Evolutionary conservation across 2,888 invertebrate species (phyloP), one percentile per base, ranked within the genome.

Genomic region (Linhomoeus sp.): DNA sequence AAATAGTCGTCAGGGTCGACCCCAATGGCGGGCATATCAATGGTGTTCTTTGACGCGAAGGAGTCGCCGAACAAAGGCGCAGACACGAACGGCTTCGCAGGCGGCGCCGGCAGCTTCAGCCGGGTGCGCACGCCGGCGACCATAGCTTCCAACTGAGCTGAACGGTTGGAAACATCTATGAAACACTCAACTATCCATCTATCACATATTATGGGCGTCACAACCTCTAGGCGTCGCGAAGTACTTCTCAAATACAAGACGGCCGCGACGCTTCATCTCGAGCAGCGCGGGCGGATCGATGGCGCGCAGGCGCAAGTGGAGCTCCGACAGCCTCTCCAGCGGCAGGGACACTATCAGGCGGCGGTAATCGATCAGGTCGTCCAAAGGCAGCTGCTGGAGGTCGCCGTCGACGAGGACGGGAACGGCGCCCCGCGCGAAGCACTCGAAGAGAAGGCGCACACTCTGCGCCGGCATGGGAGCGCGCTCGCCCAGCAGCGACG

Each of bases 261-360:
- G 20, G 3, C 47, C 40, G 12, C 14, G 14, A 7, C 40, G 40
- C 23, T 20, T 12, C 40, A 40, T 12, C 17, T 40, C 40, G 14
- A 67, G 44, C 92, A 19, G n/a, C 17, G 7, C 3, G 9, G 3
- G 19, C 3, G 90, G 88, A 0, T 80, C 76, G 49, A 87, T 75
- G 0, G 88, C 79, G 24, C 87, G 76, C 48, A 92, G 64, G 14
- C 88, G 68, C 61, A 87, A 87, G 65, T 88, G 88, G 54, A 94
- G 70, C 67, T 97, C 94, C 0, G 87, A 79, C 3, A 70, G 58
- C 25, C 72, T 56, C 9, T 67, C 61, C 78, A 75, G 53, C 1
- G 69, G 64, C 22, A 71, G 43, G 40, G 55, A 53, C 19, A 75
- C 52, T 0, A 60, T 62, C 12, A 69, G 70, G 50, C 63, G 62